A percentile compares a stretch with the other conserved stretches of the same genome.
Conservation (phyloP, 2,113 vertebrate genomes). For the Percina caprodes region DNA sequence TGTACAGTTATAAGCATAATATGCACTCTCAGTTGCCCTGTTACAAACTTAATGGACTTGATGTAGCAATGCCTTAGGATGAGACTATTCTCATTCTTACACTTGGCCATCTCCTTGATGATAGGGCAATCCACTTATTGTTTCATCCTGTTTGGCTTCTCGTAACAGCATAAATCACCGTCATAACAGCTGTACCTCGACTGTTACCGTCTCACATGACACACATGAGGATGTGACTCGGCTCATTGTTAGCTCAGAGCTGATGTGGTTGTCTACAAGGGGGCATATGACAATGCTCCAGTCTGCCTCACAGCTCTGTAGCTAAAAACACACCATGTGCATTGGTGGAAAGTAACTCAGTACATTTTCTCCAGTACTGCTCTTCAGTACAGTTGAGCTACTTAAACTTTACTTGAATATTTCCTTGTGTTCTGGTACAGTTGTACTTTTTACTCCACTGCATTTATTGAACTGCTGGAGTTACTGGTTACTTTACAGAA, state of each 20-base stretch:
- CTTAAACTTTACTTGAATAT: background rate
- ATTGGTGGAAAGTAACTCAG: background rate
- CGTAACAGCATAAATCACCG: background rate
- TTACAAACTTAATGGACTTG: background rate
- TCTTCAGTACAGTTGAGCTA: background rate
- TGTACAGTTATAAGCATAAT: background rate
- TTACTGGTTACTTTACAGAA: background rate
- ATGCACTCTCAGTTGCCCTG: background rate
- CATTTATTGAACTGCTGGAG: background rate
- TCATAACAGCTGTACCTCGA: slow-evolving; percentile 23
- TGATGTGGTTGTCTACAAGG: background rate
- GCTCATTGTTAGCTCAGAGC: background rate
- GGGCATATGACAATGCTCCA: background rate
- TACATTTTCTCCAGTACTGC: background rate
- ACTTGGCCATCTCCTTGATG: background rate
- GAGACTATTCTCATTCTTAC: background rate
- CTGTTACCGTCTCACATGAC: slow-evolving; percentile 4
- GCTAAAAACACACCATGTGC: background rate
- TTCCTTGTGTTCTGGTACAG: background rate
- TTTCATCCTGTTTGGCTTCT: background rate
- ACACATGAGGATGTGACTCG: slow-evolving; percentile 37
- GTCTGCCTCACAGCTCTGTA: background rate
- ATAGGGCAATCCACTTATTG: background rate
- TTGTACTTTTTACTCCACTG: too few relatives aligned
- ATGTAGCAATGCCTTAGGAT: background rate